Evolutionary conservation across 2,888 invertebrate species (phyloP), one percentile per base, ranked within the genome.

Genomic region (Pyrocoelia pectoralis): DNA sequence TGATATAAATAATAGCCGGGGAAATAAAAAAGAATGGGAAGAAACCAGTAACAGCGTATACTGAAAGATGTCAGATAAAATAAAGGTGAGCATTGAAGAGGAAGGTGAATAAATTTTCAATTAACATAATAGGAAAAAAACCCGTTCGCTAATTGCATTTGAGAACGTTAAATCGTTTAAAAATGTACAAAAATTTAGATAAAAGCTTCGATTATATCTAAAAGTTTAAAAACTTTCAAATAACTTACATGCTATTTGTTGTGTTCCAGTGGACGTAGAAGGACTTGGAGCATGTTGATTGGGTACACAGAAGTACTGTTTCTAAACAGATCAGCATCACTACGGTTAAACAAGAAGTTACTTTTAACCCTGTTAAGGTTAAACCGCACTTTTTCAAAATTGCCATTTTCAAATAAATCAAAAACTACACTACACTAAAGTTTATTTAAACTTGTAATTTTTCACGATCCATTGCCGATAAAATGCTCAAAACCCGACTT

Each of bases 261-360:
- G 93, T 93, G 85, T 94, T 94, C 94, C 94, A 94, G 79, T 94
- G 93, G 83, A 94, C 92, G 83, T 90, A 91, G 83, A 92, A 92
- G 59, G 91, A 89, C 81, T 93, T 92, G 67, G 92, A 91, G 83
- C 91, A 91, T 81, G 91, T 91, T 77, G 84, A 83, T 76, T 85
- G 84, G 56, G 84, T 85, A 66, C 85, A 85, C 66, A 86, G 79
- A 55, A 86, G 78, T 53, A 86, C 83, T 54, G 85, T 85, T 80
- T 86, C 85, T 74, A 86, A 80, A 75, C 84, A 85, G 70, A 86
- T 82, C 58, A 85, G 77, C 64, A 85, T 80, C 60, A 85, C 80
- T 71, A 85, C 80, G 66, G 85, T 85, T 68, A 85, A 80, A 70
- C 84, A 83, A 57, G 86, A 85, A 66, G 85, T 80, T 65, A 79